A percentile compares a stretch with the other conserved stretches of the same genome.
Conservation (phyloP, 2,888 invertebrate species). For the Ormyrus rosae region DNA sequence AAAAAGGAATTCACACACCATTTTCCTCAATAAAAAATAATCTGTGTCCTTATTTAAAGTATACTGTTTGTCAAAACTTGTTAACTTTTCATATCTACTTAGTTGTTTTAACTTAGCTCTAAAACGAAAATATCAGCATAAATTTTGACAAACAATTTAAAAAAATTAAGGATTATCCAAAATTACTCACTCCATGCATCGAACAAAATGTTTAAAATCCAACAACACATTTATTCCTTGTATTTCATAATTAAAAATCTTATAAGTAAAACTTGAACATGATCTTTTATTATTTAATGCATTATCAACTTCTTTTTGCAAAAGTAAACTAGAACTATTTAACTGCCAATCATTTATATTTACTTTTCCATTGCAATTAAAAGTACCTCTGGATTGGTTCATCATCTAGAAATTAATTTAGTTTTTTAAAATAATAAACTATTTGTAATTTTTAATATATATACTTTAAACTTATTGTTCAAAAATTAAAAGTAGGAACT, state of each 20-base stretch:
- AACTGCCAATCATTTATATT: constrained; percentile 69
- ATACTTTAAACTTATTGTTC: too few species aligned
- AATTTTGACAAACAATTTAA: neutral
- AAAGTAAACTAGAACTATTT: constrained; percentile 60
- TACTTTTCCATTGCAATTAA: constrained; percentile 70
- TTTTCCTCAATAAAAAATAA: constrained; percentile 63
- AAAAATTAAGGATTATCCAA: neutral
- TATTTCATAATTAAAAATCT: constrained; percentile 63
- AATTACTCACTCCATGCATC: constrained; percentile 67
- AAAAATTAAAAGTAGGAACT: too few species aligned
- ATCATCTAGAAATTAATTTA: too few species aligned
- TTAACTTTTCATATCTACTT: constrained; percentile 61
- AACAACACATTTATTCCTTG: constrained; percentile 65
- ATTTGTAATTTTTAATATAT: too few species aligned
- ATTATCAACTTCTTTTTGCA: constrained; percentile 65
- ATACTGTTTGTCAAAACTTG: constrained; percentile 16
- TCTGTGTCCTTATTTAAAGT: constrained; percentile 57
- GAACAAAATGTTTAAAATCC: constrained; percentile 66
- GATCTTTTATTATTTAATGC: constrained; percentile 55
- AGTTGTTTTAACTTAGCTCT: constrained; percentile 68
- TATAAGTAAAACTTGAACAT: constrained; percentile 37
- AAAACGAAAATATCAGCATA: neutral
- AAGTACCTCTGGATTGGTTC: constrained; percentile 47
- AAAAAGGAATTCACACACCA: constrained; percentile 65
- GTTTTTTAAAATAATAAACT: too few species aligned